phyloP scores from a whole-genome alignment of 2,113 vertebrate genomes.

The Rhinoptilus africanus region DNA sequence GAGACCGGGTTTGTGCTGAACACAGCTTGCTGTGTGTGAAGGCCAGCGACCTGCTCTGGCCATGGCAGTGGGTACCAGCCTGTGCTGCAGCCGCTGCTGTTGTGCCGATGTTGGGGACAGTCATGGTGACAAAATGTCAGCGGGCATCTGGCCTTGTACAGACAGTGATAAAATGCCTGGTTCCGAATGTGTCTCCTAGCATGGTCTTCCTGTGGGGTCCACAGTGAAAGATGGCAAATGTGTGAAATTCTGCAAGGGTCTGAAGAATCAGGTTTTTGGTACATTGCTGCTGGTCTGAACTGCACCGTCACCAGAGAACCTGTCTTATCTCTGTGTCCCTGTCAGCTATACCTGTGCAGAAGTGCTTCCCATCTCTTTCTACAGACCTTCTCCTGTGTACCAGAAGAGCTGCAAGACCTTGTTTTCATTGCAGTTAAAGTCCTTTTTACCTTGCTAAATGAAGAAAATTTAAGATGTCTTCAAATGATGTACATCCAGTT shows the following conservation, averaged over 20 bases:
- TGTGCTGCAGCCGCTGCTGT: neutral
- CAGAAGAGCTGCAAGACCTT: neutral
- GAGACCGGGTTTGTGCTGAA: neutral
- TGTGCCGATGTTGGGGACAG: neutral
- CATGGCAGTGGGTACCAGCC: neutral
- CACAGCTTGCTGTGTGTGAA: neutral
- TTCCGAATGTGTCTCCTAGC: rapidly evolving
- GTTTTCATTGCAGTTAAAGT: neutral
- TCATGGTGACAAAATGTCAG: neutral
- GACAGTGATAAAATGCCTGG: neutral
- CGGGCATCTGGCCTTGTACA: neutral
- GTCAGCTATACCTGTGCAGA: neutral
- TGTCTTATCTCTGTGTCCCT: neutral
- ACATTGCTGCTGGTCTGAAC: neutral
- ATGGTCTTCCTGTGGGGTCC: neutral
- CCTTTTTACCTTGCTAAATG: neutral
- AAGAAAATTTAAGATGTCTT: neutral
- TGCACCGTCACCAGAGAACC: neutral
- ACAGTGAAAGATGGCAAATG: neutral
- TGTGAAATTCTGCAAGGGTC: neutral
- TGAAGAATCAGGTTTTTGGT: neutral
- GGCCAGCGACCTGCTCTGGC: neutral
- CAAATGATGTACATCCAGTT: neutral
- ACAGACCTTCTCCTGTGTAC: neutral
- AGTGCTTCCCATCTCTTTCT: neutral